Evolutionary conservation across 2,113 vertebrate species (phyloP), one percentile per base, ranked within the genome.

Genomic region (Micromys minutus): DNA sequence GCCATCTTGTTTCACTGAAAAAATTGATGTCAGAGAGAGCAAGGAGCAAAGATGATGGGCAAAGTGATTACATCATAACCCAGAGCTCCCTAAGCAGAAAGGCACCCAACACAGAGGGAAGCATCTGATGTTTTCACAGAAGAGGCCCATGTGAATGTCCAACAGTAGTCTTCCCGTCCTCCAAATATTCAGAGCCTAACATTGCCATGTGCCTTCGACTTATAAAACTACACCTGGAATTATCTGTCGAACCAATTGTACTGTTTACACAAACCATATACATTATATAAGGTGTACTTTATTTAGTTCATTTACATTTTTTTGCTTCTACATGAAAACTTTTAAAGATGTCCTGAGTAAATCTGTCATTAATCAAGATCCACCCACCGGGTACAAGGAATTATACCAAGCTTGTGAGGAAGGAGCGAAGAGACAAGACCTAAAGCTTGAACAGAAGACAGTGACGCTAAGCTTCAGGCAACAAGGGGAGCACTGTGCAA

Each of bases 291-390:
- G 26, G 24, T 2, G 1, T 85, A 90, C 83, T 95, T 77, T 92
- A 79, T 81, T 90, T 95, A 81, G 90, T 94, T 97, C 2, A 50
- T 83, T 97, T 87, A n/a, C 63, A 83, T 59, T 91, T 85, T 90
- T 75, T n/a, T 86, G 19, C 47, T 93, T 95, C 61, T 11, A 74
- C 29, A 93, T 91, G 87, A 80, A 88, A 83, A 57, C 1, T 5
- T 57, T 92, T 80, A 11, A 19, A 95, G 61, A 52, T 69, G 77
- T 34, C 87, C 13, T 63, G 34, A 39, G 55, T 83, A 81, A 94
- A 83, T 89, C 5, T 91, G 13, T n/a, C 93, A 39, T 63, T 89
- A 91, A 90, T 89, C 47, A 95, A 94, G 86, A 94, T 75, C 81
- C 4, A 87, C 31, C n/a, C 63, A 83, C 19, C 79, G 93, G 47